phyloP scores from a whole-genome alignment of 2,888 invertebrate species.

The Odontocerum albicorne region DNA sequence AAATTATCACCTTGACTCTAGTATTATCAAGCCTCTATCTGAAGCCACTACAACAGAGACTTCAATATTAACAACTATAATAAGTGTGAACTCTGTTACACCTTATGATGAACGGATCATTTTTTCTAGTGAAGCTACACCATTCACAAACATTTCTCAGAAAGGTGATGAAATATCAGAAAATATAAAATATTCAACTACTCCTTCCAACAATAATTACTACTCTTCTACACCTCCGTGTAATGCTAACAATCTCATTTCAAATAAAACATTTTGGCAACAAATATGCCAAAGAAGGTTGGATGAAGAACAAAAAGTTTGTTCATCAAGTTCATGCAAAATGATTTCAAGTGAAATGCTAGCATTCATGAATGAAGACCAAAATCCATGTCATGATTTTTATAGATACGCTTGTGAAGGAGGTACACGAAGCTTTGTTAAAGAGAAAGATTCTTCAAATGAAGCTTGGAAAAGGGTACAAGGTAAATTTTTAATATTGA shows the following conservation, averaged over 20 bases:
- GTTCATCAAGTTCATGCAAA: slow-evolving; percentile 20
- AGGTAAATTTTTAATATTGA: slow-evolving; percentile 15
- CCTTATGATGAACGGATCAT: no score
- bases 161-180: no score
- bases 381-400: slow-evolving; percentile 22
- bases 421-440: slow-evolving; percentile 11
- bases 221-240: no score
- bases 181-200: no score
- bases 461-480: slow-evolving; percentile 19
- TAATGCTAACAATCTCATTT: no score
- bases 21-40: no score
- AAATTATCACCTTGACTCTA: neutral
- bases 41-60: neutral
- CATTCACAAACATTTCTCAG: no score
- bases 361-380: slow-evolving; percentile 6
- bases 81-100: no score
- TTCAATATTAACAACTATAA: neutral
- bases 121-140: no score
- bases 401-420: slow-evolving; percentile 24
- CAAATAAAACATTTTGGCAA: no score
- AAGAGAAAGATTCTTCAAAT: slow-evolving; percentile 9
- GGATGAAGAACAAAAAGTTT: slow-evolving; percentile 1
- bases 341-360: slow-evolving; percentile 19
- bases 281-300: neutral
- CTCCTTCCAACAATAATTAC: no score